These are phyloP conservation scores for Alaudala cheleensis DNA, from an alignment of 2,113 vertebrate species.

Conservation along the genomic window DNA sequence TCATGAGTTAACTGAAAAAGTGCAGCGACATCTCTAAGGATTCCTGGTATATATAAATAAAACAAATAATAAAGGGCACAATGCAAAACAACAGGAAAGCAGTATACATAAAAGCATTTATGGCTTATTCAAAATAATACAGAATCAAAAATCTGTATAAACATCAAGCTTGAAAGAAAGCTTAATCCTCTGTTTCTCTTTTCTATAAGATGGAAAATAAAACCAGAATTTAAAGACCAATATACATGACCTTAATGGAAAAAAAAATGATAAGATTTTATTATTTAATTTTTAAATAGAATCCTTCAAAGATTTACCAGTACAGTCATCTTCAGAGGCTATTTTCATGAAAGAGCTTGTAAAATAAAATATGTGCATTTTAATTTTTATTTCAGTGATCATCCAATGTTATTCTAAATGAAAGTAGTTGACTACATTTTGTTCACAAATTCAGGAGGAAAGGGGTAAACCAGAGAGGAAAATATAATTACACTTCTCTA, in stretches of 20 bases:
- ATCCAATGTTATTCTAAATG: not conserved
- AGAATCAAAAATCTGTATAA: not conserved
- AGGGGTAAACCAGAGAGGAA: not conserved
- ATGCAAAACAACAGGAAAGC: not conserved
- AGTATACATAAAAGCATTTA: not conserved
- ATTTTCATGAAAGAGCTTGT: not conserved
- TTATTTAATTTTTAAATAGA: not conserved
- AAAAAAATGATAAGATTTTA: not conserved
- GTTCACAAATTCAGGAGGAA: not conserved
- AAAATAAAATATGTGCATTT: not conserved
- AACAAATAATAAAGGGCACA: not conserved
- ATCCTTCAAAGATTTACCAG: not conserved
- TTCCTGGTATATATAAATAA: not conserved
- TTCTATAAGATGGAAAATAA: not conserved
- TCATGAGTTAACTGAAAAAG: not conserved
- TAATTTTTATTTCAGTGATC: not conserved
- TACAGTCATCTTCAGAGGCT: not conserved
- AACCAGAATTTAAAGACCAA: not conserved
- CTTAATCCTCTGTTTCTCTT: not conserved
- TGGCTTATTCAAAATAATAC: not conserved
- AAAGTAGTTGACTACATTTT: not conserved
- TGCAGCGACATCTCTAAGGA: not conserved
- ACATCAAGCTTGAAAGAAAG: not conserved
- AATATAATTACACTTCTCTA: not conserved
- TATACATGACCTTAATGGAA: not conserved